These are phyloP conservation scores for Chaetoderma sp. DNA, from an alignment of 2,888 invertebrate species.

Conservation along the genomic window DNA sequence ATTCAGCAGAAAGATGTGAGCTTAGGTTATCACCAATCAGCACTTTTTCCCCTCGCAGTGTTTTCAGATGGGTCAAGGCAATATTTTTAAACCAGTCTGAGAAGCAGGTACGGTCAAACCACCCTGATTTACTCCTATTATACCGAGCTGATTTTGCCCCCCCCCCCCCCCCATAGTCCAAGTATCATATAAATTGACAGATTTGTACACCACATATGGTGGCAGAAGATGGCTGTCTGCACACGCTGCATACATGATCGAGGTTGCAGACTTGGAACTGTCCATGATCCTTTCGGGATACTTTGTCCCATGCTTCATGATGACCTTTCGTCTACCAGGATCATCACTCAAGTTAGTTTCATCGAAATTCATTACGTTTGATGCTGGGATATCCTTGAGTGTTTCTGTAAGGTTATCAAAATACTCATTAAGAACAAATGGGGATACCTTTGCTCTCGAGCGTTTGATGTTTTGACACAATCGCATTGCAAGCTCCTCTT, in stretches of 20 bases:
- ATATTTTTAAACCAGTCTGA: constrained; percentile 56
- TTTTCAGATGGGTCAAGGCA: constrained; percentile 46
- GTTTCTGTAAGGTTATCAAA: constrained; percentile 13
- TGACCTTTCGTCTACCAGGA: constrained; percentile 49
- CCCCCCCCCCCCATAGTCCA: constrained; percentile 68
- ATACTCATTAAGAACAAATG: neutral
- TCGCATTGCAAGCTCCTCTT: constrained; percentile 18
- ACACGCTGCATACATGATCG: constrained; percentile 66
- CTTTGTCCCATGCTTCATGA: constrained; percentile 14
- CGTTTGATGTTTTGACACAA: constrained; percentile 21
- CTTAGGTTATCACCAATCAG: constrained; percentile 67
- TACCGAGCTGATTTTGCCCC: constrained; percentile 65
- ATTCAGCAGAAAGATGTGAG: constrained; percentile 30
- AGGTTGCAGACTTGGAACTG: constrained; percentile 55
- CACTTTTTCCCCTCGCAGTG: constrained; percentile 55
- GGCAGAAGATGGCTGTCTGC: constrained; percentile 65
- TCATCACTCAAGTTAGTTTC: constrained; percentile 65
- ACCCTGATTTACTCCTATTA: constrained; percentile 63
- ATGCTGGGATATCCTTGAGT: constrained; percentile 20
- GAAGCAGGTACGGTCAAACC: constrained; percentile 55
- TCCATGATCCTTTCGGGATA: constrained; percentile 65
- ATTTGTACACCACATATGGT: constrained; percentile 69
- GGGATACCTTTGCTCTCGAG: neutral
- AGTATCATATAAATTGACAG: constrained; percentile 62
- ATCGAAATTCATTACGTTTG: constrained; percentile 61